Percentiles rank a stretch among this genome's conserved stretches.
Conservation (phyloP, 2,113 vertebrate genomes). For the Philantomba maxwellii region DNA sequence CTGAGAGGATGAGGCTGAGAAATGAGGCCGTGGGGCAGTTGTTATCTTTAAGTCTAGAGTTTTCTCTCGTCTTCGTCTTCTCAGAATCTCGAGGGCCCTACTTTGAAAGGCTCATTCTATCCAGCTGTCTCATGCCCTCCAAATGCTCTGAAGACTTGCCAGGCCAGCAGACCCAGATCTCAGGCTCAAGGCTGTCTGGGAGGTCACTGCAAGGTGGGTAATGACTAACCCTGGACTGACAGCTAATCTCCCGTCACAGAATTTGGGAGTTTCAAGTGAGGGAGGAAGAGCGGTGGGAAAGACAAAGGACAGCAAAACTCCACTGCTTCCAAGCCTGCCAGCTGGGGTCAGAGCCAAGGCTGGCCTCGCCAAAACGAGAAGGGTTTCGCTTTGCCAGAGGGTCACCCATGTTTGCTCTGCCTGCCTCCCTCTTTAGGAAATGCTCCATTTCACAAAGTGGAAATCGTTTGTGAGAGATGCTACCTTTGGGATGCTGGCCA, state of each 20-base stretch:
- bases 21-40: neutral
- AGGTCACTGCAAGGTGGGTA: neutral
- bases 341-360: neutral
- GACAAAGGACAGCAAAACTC: neutral
- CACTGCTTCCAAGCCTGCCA: neutral
- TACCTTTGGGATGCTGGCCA: neutral
- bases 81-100: accelerated
- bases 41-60: neutral
- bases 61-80: neutral
- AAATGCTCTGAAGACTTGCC: neutral
- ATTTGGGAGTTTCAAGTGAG: neutral
- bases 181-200: neutral
- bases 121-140: neutral
- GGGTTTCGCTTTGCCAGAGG: neutral
- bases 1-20: neutral
- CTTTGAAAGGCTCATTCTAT: too few relatives aligned
- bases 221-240: neutral
- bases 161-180: neutral
- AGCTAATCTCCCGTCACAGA: neutral
- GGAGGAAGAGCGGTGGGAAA: accelerated
- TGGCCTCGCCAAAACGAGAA: neutral
- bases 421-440: neutral
- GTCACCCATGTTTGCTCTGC: neutral
- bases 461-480: neutral
- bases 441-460: neutral